Evolutionary conservation across 2,113 vertebrate species (phyloP).

Genomic region (Bos indicus): DNA sequence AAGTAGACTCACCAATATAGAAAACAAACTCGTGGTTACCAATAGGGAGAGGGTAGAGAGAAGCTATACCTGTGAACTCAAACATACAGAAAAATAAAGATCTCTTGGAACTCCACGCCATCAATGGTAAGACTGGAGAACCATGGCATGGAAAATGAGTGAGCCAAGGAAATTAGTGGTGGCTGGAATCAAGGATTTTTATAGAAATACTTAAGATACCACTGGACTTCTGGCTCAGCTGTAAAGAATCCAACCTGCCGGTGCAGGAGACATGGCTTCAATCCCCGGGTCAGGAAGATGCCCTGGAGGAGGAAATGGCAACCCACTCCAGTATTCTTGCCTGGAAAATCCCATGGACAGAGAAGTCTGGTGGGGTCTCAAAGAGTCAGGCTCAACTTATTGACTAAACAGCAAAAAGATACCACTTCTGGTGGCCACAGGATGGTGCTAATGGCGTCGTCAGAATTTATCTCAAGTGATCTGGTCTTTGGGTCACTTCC

Average conservation of each 20-base stretch:
- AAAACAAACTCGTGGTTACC: not conserved
- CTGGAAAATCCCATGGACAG: not conserved
- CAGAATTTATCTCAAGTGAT: not conserved
- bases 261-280: not conserved
- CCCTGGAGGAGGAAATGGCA: not conserved
- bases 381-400: not conserved
- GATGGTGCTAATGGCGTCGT: no score
- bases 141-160: not conserved
- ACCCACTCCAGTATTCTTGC: not conserved
- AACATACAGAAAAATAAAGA: not conserved
- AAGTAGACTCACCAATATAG: not conserved
- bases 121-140: not conserved
- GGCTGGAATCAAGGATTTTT: not conserved
- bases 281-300: rapidly evolving
- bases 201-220: not conserved
- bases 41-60: not conserved
- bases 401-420: not conserved
- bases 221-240: not conserved
- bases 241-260: not conserved
- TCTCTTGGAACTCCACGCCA: not conserved
- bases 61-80: not conserved
- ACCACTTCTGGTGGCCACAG: not conserved
- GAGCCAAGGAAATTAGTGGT: not conserved
- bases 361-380: not conserved
- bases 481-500: not conserved